Evolutionary conservation across 1,140 invertebrate genomes (phyloP).

Genomic region (Kradibia gibbosae): DNA sequence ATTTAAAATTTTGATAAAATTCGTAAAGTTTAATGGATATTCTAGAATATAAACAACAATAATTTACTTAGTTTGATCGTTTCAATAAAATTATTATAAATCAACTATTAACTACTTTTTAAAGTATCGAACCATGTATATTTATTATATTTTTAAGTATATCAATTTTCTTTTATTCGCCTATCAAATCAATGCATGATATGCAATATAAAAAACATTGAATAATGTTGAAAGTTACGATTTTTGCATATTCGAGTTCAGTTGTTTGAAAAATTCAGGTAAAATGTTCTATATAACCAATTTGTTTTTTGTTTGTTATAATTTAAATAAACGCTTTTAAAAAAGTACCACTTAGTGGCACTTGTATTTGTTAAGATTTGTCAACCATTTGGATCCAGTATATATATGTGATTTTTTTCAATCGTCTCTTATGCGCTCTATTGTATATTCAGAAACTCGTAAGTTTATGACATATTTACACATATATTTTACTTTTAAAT

Average conservation of each 20-base stretch:
- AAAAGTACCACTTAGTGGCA: constrained; percentile 63
- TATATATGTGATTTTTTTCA: constrained; percentile 61
- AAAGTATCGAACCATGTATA: too few species aligned
- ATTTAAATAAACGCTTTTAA: too few species aligned
- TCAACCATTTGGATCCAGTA: constrained; percentile 30
- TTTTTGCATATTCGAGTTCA: background rate
- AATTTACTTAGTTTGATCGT: too few species aligned
- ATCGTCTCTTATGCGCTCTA: constrained; percentile 60
- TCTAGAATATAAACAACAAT: too few species aligned
- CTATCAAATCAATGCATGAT: constrained; percentile 55
- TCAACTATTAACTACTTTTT: too few species aligned
- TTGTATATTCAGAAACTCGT: constrained; percentile 44
- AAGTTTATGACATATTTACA: too few species aligned
- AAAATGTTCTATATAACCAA: too few species aligned
- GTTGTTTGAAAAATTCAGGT: background rate
- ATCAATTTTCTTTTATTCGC: background rate
- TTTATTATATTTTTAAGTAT: background rate
- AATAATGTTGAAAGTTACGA: background rate
- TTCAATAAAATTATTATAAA: background rate
- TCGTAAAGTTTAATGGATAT: background rate
- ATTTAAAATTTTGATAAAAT: too few species aligned
- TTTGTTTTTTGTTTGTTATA: too few species aligned
- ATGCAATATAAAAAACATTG: constrained; percentile 52
- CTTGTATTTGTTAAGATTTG: constrained; percentile 2
- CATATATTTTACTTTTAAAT: too few species aligned